Evolutionary conservation across 2,888 invertebrate species (phyloP).

Genomic region (Phyllotreta cruciferae): DNA sequence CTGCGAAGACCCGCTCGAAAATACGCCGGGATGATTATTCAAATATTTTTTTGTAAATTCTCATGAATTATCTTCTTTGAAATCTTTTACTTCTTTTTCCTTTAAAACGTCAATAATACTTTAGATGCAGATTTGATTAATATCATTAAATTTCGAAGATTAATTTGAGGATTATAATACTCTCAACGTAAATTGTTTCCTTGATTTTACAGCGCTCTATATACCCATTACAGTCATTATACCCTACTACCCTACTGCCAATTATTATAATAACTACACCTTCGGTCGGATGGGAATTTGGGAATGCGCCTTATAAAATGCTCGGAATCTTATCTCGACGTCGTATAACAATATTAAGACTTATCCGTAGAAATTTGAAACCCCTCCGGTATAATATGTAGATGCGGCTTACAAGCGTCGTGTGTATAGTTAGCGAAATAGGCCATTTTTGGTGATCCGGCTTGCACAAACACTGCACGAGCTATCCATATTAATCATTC

Average conservation of each 20-base stretch:
- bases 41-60: neutral
- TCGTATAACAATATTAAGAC: slow-evolving; percentile 15
- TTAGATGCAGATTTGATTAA: no score
- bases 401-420: slow-evolving; percentile 12
- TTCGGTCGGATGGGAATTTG: neutral
- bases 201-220: no score
- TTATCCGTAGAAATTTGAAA: slow-evolving; percentile 8
- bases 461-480: slow-evolving; percentile 44
- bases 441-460: slow-evolving; percentile 43
- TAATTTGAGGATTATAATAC: no score
- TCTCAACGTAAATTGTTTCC: no score
- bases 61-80: neutral
- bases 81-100: no score
- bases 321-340: slow-evolving; percentile 1
- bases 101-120: no score
- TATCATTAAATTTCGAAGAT: no score
- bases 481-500: slow-evolving; percentile 56
- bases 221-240: no score
- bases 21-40: slow-evolving; percentile 1
- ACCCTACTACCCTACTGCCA: no score
- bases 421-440: slow-evolving; percentile 29
- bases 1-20: neutral
- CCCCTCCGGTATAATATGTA: slow-evolving; percentile 15
- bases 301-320: neutral
- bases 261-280: neutral